Base-by-base conservation (phyloP, 2,113 vertebrate species). In the Cyanoramphus novaezelandiae region DNA sequence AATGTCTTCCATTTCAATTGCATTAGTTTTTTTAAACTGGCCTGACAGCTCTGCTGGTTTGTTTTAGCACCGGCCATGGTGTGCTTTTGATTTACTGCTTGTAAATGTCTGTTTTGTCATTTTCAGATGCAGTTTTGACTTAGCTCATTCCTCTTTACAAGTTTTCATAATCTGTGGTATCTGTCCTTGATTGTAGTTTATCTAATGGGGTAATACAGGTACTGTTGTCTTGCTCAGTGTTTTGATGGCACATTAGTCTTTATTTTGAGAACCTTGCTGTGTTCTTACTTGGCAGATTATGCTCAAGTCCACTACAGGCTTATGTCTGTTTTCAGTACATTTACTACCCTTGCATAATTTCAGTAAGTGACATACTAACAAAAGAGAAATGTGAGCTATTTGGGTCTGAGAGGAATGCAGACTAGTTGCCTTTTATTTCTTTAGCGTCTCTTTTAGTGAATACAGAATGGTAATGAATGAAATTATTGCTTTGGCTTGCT, bases 261-360 rank as follows among this genome's bases (percentile, higher is more conserved):
- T 9, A 1, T 76, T 86, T 83, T 63, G 47, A 79, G 57, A 67
- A 68, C 16, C 13, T 80, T 0, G 0, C 25, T 70, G 60, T 16
- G 19, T 92, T 78, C 57, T 79, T 80, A 7, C n/a, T 63, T 27
- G 20, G 52, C 20, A 65, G n/a, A 29, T 77, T 82, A 13, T 35
- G 29, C 39, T 80, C 27, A 41, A 77, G 67, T 64, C 46, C 60
- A 17, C 60, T 84, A 13, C 39, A 64, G 31, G 29, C 27, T 83
- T 82, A 49, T 10, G 46, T 88, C 76, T 78, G 4, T 69, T 55
- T 63, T 35, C 6, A 81, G 63, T 81, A 29, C 21, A 10, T 70
- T 97, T 94, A 59, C 50, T 92, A 33, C 37, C 16, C 21, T 82
- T 95, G 81, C 57, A n/a, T 60, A 83, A 83, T 86, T 83, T 74